Evolutionary conservation across 2,888 invertebrate genomes (phyloP).

Genomic region (Drosophila pseudotalamancana): DNA sequence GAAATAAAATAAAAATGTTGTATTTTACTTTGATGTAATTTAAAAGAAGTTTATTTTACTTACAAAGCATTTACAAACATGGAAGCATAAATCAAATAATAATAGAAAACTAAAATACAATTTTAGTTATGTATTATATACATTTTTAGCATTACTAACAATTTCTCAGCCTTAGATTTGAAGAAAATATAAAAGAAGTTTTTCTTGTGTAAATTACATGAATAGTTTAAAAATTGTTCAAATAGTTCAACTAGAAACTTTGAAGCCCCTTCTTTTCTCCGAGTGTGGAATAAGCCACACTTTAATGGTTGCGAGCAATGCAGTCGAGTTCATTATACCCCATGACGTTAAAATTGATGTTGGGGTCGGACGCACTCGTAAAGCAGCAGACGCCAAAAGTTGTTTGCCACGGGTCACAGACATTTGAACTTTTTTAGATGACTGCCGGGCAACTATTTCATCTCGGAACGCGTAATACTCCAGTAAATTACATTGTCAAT

Average conservation of each 20-base stretch:
- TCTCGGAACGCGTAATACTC: constrained; percentile 14
- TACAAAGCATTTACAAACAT: too few relatives aligned
- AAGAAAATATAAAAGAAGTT: too few relatives aligned
- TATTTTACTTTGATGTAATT: too few relatives aligned
- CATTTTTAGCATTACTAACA: too few relatives aligned
- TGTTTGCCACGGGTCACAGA: constrained; percentile 40
- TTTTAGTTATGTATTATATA: too few relatives aligned
- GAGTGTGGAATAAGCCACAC: constrained; percentile 16
- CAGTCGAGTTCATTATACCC: constrained; percentile 40
- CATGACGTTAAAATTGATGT: not conserved
- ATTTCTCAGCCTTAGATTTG: too few relatives aligned
- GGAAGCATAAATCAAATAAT: too few relatives aligned
- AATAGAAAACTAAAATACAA: too few relatives aligned
- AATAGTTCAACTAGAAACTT: not conserved
- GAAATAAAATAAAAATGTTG: too few relatives aligned
- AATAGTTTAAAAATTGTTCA: too few relatives aligned
- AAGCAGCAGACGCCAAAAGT: constrained; percentile 15
- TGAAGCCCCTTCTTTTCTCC: not conserved
- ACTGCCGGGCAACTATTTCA: constrained; percentile 12
- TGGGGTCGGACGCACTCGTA: not conserved
- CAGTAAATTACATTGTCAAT: constrained; percentile 39
- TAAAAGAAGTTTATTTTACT: too few relatives aligned
- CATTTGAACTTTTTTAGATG: constrained; percentile 51
- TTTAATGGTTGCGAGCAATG: constrained; percentile 34
- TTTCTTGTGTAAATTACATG: too few relatives aligned